Conservation (phyloP, 2,113 vertebrate genomes). For the Serranochromis macrocephalus region DNA sequence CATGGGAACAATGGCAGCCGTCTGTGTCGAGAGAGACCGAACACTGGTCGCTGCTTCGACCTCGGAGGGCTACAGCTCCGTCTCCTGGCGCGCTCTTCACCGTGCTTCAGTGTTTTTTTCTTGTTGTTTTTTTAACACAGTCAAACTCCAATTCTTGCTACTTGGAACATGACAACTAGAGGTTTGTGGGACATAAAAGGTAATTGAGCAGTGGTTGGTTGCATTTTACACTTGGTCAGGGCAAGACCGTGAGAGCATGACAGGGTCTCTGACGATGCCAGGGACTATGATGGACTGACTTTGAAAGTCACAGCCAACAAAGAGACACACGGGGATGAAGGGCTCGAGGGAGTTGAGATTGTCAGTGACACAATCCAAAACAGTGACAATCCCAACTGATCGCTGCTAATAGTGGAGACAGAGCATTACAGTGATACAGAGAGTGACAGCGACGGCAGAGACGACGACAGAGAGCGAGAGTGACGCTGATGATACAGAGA, state of each 20-base stretch:
- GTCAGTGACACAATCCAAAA: background rate
- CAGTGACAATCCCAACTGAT: background rate
- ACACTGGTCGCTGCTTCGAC: background rate
- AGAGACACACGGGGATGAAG: background rate
- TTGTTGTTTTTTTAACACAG: background rate
- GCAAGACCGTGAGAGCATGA: background rate
- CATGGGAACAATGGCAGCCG: background rate
- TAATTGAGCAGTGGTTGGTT: background rate
- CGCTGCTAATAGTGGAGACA: background rate
- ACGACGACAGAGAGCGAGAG: background rate
- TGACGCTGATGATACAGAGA: background rate
- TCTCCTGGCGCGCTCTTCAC: fast-evolving
- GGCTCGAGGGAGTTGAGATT: background rate
- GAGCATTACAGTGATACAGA: background rate
- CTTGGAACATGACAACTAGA: background rate
- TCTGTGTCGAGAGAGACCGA: background rate
- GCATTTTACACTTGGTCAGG: background rate
- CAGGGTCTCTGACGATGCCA: background rate
- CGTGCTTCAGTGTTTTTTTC: background rate
- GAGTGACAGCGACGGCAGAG: background rate
- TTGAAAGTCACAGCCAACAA: background rate
- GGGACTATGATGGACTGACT: background rate
- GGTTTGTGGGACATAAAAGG: background rate
- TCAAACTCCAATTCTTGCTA: background rate
- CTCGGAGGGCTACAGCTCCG: background rate